These are phyloP conservation scores for Drosophila nannoptera DNA, from an alignment of 1,140 invertebrate species.

Conservation along the genomic window DNA sequence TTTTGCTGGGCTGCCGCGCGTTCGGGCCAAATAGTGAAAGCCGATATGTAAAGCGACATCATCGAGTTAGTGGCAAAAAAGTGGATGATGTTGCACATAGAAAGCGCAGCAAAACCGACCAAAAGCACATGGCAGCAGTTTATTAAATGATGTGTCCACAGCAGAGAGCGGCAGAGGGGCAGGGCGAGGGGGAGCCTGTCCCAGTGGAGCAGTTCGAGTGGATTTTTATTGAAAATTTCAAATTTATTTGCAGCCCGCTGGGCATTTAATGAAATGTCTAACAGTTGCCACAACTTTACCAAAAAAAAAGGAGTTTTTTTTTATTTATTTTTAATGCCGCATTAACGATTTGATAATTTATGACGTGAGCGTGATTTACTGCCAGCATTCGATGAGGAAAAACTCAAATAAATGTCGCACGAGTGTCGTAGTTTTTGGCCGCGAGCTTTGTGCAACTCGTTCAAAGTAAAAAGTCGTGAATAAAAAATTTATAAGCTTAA, in stretches of 20 bases:
- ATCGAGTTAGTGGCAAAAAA: conserved; percentile 22
- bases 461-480: conserved; percentile 74
- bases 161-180: conserved; percentile 4
- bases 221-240: conserved; percentile 47
- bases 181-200: background rate
- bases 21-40: conserved; percentile 22
- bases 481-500: conserved; percentile 77
- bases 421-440: conserved; percentile 47
- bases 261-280: conserved; percentile 59
- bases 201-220: conserved; percentile 22
- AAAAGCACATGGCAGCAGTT: conserved; percentile 56
- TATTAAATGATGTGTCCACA: conserved; percentile 59
- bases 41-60: conserved; percentile 21
- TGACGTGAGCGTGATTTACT: conserved; percentile 35
- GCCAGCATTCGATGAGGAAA: conserved; percentile 21
- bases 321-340: conserved; percentile 8
- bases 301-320: background rate
- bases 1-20: background rate
- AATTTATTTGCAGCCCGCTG: conserved; percentile 30
- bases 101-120: conserved; percentile 35
- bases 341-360: conserved; percentile 54
- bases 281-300: background rate
- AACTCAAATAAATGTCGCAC: conserved; percentile 70
- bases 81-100: conserved; percentile 1
- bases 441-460: conserved; percentile 44